A percentile compares a stretch with the other conserved stretches of the same genome.
Evolutionary conservation across 2,113 vertebrate genomes (phyloP).

Genomic region (Thalassarche chlororhynchos): DNA sequence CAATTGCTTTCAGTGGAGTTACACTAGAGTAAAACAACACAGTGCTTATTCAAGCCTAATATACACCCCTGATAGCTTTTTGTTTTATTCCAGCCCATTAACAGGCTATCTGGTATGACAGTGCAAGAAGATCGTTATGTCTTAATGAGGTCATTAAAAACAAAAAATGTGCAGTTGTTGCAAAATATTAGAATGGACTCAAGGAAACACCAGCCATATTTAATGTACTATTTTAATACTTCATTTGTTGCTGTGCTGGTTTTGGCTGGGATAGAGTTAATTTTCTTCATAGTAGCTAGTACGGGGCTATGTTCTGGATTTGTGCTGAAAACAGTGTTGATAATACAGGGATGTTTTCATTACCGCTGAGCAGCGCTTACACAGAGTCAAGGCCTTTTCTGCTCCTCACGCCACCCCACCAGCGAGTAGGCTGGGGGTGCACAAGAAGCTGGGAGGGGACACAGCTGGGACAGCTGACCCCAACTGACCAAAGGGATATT

Average conservation of each 20-base stretch:
- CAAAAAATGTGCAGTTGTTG: constrained; percentile 49
- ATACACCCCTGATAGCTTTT: constrained; percentile 43
- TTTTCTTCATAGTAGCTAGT: too few relatives aligned
- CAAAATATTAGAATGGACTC: constrained; percentile 57
- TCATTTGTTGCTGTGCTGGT: not conserved
- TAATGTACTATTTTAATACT: not conserved
- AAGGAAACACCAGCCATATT: constrained; percentile 16
- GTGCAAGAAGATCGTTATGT: constrained; percentile 61
- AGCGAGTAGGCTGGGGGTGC: too few relatives aligned
- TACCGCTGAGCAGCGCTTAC: too few relatives aligned
- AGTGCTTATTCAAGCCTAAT: constrained; percentile 9
- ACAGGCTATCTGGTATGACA: constrained; percentile 55
- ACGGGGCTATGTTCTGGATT: too few relatives aligned
- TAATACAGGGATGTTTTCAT: too few relatives aligned
- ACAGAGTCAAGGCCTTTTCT: too few relatives aligned
- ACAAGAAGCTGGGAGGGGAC: too few relatives aligned
- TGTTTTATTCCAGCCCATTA: constrained; percentile 68
- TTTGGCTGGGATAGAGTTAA: too few relatives aligned
- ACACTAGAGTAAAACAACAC: not conserved
- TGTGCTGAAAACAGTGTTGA: too few relatives aligned
- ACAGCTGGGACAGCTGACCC: too few relatives aligned
- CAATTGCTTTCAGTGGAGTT: not conserved
- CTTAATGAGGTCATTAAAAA: constrained; percentile 75
- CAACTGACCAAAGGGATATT: too few relatives aligned
- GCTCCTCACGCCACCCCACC: too few relatives aligned